These are phyloP conservation scores for Agonopterix arenella DNA, from an alignment of 2,888 invertebrate genomes.

Conservation along the genomic window DNA sequence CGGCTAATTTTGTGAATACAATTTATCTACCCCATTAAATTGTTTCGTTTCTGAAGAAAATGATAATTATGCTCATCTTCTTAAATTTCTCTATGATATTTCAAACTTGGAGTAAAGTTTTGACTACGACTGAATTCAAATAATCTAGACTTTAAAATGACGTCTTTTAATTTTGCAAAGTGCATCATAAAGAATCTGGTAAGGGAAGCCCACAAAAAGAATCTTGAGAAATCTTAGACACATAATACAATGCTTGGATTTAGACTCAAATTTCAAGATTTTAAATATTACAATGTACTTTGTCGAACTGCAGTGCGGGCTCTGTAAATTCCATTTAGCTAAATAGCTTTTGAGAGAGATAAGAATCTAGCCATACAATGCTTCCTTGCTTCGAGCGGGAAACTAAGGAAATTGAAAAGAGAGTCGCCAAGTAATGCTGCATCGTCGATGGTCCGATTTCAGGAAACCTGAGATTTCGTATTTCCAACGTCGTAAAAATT, in stretches of 20 bases:
- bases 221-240: slow-evolving; percentile 51
- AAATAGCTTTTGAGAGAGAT: slow-evolving; percentile 75
- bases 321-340: slow-evolving; percentile 77
- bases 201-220: slow-evolving; percentile 34
- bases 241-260: slow-evolving; percentile 61
- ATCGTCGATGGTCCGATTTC: slow-evolving; percentile 67
- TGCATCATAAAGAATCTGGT: slow-evolving; percentile 45
- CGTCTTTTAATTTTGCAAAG: slow-evolving; percentile 50
- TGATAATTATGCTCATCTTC: background rate
- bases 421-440: slow-evolving; percentile 68
- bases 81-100: background rate
- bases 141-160: background rate
- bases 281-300: slow-evolving; percentile 75
- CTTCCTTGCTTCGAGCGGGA: slow-evolving; percentile 63
- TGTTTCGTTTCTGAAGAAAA: too few species aligned
- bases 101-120: background rate
- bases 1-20: background rate
- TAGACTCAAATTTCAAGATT: slow-evolving; percentile 70
- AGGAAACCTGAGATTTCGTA: slow-evolving; percentile 64
- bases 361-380: slow-evolving; percentile 75
- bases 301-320: slow-evolving; percentile 75
- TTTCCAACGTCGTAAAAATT: slow-evolving; percentile 66
- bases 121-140: slow-evolving; percentile 1
- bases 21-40: too few species aligned
- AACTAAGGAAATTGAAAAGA: slow-evolving; percentile 77